Base-by-base conservation (phyloP, 2,113 vertebrate species). In the Rhineura floridana region DNA sequence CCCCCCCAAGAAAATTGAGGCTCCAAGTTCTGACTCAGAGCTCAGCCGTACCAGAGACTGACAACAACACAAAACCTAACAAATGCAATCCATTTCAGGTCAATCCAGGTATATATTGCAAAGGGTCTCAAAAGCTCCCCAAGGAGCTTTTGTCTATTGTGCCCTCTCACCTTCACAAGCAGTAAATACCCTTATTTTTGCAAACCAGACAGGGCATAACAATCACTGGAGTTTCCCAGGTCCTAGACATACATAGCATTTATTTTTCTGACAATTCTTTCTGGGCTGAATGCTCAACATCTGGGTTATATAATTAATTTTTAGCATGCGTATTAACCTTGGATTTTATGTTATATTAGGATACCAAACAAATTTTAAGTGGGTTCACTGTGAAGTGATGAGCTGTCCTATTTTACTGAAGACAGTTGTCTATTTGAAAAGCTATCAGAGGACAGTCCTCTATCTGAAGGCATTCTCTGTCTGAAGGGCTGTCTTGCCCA, bases 291-390 rank as follows among this genome's bases (percentile, higher is more conserved):
- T 72, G 72, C 59, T 87, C 17, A 46, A 59, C 3, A 21, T 42
- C 19, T 70, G 25, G 28, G 28, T 59, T 13, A 59, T 59, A 72
- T 33, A 46, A 46, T 33, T 44, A 42, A 55, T 80, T 12, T 17
- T 36, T 62, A 44, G 9, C 30, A 48, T 44, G 46, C 5, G 30
- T 46, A 82, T 67, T 21, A 21, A 42, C 15, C 3, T 25, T 55
- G 17, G 10, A 17, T 55, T 72, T 28, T 50, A 30, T 59, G 9
- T 72, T 42, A n/a, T n/a, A 21, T 11, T 19, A 21, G 42, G 63
- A 86, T 84, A 82, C 12, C 85, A 70, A 42, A 81, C 4, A 4
- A 69, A 46, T 78, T 91, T 21, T 59, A 30, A 91, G 80, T 80
- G 65, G 28, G 85, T 42, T 69, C 55, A n/a, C n/a, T n/a, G n/a